These are phyloP conservation scores for Achlya flavicornis DNA, from an alignment of 2,888 invertebrate species.

Conservation along the genomic window DNA sequence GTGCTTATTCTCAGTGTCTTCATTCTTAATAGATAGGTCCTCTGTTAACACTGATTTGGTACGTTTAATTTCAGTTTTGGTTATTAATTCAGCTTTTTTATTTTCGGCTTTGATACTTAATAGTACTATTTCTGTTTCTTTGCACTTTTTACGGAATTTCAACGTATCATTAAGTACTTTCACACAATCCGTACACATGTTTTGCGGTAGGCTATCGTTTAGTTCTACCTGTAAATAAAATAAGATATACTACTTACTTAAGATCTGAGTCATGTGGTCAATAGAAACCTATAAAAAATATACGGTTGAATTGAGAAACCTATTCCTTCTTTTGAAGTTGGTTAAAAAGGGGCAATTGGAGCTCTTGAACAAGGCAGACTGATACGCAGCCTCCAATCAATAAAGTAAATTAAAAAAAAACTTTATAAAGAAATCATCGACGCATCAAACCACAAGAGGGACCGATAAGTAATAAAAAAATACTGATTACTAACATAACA, in stretches of 20 bases:
- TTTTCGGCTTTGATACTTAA: slow-evolving; percentile 19
- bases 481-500: not conserved
- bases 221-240: slow-evolving; percentile 39
- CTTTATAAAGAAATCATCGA: too few relatives aligned
- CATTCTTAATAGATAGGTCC: not conserved
- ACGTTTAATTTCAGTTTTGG: not conserved
- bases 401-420: too few relatives aligned
- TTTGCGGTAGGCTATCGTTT: slow-evolving; percentile 54
- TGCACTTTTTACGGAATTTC: slow-evolving; percentile 52
- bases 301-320: too few relatives aligned
- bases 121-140: slow-evolving; percentile 38
- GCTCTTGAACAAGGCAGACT: too few relatives aligned
- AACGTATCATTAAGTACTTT: slow-evolving; percentile 33
- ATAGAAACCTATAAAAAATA: too few relatives aligned
- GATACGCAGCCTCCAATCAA: too few relatives aligned
- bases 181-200: slow-evolving; percentile 49
- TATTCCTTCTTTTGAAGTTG: too few relatives aligned
- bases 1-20: not conserved
- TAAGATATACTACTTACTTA: not conserved
- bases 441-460: too few relatives aligned
- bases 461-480: not conserved
- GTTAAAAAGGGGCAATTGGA: too few relatives aligned
- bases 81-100: not conserved
- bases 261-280: too few relatives aligned
- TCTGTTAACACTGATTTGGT: not conserved